Evolutionary conservation across 2,888 invertebrate species (phyloP).

Genomic region (Xanthorhoe spadicearia): DNA sequence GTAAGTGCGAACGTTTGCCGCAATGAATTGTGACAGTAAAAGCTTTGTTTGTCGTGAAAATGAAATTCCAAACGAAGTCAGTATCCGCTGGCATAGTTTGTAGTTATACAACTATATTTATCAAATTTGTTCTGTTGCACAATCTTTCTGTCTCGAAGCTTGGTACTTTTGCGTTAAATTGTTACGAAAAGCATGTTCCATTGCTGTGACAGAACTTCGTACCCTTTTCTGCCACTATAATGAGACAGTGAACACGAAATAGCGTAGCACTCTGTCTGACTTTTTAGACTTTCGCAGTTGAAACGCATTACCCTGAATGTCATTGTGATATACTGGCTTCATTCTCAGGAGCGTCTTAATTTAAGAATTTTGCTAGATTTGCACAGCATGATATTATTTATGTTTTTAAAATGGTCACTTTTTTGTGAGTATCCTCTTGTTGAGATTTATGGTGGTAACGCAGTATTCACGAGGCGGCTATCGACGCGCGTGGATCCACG

Average conservation of each 20-base stretch:
- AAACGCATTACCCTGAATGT: constrained; percentile 59
- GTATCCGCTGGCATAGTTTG: constrained; percentile 56
- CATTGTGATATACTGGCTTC: constrained; percentile 51
- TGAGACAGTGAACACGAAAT: constrained; percentile 62
- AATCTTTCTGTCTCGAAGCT: constrained; percentile 37
- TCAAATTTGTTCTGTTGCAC: constrained; percentile 44
- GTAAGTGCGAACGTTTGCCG: constrained; percentile 61
- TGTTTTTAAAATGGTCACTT: constrained; percentile 45
- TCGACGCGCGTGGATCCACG: constrained; percentile 80
- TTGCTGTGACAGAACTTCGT: constrained; percentile 50
- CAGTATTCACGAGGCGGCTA: constrained; percentile 70
- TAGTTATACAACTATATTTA: constrained; percentile 53
- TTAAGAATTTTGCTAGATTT: constrained; percentile 15
- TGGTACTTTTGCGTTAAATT: constrained; percentile 50
- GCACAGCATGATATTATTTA: constrained; percentile 43
- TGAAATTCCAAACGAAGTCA: constrained; percentile 64
- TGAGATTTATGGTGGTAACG: constrained; percentile 53
- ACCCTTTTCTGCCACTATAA: constrained; percentile 61
- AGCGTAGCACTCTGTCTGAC: constrained; percentile 55
- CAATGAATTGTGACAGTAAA: constrained; percentile 73
- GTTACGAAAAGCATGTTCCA: constrained; percentile 51
- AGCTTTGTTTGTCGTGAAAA: constrained; percentile 70
- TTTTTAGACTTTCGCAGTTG: constrained; percentile 55
- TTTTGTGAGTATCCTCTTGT: constrained; percentile 38
- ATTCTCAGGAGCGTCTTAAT: constrained; percentile 42